phyloP scores from a whole-genome alignment of 1,140 invertebrate species.

The Nylanderia fulva region DNA sequence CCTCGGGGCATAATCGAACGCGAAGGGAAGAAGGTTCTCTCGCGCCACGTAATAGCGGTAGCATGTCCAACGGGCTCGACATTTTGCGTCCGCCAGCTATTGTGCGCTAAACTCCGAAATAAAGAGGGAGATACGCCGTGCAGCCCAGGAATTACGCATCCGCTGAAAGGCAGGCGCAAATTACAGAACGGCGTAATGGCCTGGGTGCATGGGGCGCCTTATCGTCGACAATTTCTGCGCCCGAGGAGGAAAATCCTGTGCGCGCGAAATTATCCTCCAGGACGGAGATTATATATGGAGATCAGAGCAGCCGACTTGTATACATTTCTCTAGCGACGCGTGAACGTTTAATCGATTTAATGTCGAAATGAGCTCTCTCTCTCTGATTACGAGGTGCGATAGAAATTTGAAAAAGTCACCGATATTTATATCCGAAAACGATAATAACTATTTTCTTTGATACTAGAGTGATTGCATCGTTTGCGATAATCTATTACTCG shows the following conservation, averaged over 20 bases:
- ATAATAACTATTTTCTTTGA: neutral
- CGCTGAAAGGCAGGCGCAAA: conserved; percentile 61
- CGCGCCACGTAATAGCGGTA: conserved; percentile 51
- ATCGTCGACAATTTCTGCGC: conserved; percentile 55
- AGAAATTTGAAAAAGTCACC: neutral
- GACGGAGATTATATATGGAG: conserved; percentile 38
- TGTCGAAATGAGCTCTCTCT: neutral
- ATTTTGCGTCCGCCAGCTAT: conserved; percentile 49
- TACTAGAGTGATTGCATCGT: neutral
- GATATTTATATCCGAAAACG: neutral
- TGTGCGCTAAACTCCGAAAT: conserved; percentile 62
- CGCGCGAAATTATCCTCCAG: conserved; percentile 40
- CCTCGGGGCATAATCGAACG: conserved; percentile 31
- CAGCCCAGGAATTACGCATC: conserved; percentile 54
- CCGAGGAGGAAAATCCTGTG: conserved; percentile 34
- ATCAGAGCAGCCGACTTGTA: neutral
- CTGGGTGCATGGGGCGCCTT: conserved; percentile 46
- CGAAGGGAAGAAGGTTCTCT: neutral
- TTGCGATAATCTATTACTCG: neutral
- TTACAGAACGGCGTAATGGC: conserved; percentile 56
- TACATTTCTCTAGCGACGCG: conserved; percentile 31
- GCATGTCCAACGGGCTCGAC: conserved; percentile 49
- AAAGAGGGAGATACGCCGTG: conserved; percentile 54
- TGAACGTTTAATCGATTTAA: conserved; percentile 34
- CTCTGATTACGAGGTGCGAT: neutral